A percentile compares a stretch with the other conserved stretches of the same genome.
Conservation (phyloP, 2,888 invertebrate genomes). For the Argyresthia albistria region DNA sequence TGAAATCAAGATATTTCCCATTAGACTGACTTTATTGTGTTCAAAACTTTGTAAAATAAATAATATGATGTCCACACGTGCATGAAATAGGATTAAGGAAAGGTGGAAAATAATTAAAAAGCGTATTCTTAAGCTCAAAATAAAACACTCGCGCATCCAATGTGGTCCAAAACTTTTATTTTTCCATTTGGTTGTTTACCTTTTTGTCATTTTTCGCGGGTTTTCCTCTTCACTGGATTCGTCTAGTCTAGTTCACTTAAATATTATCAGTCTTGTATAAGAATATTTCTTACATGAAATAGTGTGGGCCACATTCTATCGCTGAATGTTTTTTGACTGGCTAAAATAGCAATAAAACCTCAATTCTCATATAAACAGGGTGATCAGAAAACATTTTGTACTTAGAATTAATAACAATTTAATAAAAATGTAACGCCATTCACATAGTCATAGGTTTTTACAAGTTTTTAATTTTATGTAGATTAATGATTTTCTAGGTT, state of each 20-base stretch:
- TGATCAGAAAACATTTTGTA: too few relatives aligned
- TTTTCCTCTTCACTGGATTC: neutral
- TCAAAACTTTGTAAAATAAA: neutral
- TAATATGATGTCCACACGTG: neutral
- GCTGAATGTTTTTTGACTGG: too few relatives aligned
- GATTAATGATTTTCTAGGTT: too few relatives aligned
- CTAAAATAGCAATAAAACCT: too few relatives aligned
- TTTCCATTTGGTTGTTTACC: too few relatives aligned
- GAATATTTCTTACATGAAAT: too few relatives aligned
- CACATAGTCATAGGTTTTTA: too few relatives aligned
- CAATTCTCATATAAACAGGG: too few relatives aligned
- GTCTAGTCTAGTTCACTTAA: neutral
- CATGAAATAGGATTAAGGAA: neutral
- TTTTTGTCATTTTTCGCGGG: neutral
- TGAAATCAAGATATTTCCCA: neutral
- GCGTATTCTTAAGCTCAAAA: neutral
- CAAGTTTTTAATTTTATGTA: too few relatives aligned
- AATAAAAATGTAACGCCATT: too few relatives aligned
- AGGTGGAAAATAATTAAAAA: neutral
- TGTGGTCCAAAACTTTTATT: neutral
- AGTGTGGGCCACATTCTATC: too few relatives aligned
- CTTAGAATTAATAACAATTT: too few relatives aligned
- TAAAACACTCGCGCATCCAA: neutral
- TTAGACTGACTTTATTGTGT: slow-evolving; percentile 4
- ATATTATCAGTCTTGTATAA: neutral